Base-by-base conservation (phyloP, 2,888 invertebrate genomes). In the Ypsolopha scabrella region DNA sequence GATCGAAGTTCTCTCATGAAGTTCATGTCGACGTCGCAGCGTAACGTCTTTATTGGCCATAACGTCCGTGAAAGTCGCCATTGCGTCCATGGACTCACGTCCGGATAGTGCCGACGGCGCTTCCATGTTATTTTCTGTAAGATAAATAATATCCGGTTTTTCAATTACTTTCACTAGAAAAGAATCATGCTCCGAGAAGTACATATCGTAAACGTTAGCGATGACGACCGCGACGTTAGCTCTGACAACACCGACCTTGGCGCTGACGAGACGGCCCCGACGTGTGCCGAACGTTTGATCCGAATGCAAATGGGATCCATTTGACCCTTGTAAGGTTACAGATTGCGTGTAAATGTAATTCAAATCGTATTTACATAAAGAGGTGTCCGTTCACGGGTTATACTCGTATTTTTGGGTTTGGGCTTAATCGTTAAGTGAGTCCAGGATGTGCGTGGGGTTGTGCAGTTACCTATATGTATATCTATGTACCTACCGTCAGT, bases 281-380 rank as follows among this genome's bases (percentile, higher is more conserved):
- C 4, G 41, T 7, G 13, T 13, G 24, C 11, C 6, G 24, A 14
- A 4, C 14, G 43, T n/a, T 8, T 4, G 11, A 14, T 11, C 35
- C 46, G 35, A 33, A 46, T 46, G 33, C 46, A 46, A 46, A 46
- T 46, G 46, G 10, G n/a, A 34, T 36, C 37, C 24, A 24, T 24
- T 24, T 47, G 47, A 47, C 47, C 47, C 47, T 36, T 37, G 47
- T 37, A 37, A 34, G 8, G 45, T 34, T 45, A 45, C 45, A 47
- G 47, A 37, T 47, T 36, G 37, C 37, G 47, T 47, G 47, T 47
- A 47, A 47, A 47, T 13, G 47, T 37, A 11, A 11, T 14, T 47
- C 37, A 37, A 47, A 47, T 47, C 47, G 13, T 37, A 36, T 47
- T 47, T 47, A 47, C 47, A 47, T 47, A 47, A 47, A 47, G 47